Evolutionary conservation across 2,113 vertebrate genomes (phyloP), one percentile per base, ranked within the genome.

Genomic region (Empidonax traillii): DNA sequence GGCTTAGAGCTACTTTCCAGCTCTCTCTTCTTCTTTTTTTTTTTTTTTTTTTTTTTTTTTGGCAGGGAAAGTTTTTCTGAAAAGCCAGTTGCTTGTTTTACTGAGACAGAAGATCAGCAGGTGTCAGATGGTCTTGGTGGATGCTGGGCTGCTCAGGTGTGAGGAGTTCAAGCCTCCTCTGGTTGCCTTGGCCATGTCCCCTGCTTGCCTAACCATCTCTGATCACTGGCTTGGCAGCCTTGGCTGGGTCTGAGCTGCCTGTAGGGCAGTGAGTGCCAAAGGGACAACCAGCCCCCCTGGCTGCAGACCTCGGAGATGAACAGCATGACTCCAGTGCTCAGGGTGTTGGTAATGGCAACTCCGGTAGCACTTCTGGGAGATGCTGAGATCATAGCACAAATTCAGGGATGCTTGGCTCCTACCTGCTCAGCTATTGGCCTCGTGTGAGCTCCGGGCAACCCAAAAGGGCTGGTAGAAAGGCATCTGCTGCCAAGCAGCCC

Each of bases 371-470:
- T 41, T 44, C 4, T 24, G 37, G 51, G 53, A 66, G 28, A 12
- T 73, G 75, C 53, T 91, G 41, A 44, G 63, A 5, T 46, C 30
- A 6, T 1, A 80, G 72, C 33, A 67, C 15, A 46, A 23, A 9
- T 61, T 66, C 37, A 43, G 46, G 37, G 37, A 3, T 2, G 3
- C 20, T 23, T 37, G 41, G 10, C 24, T 77, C 31, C 28, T 30
- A 47, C 0, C 11, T 55, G 1, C 31, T 37, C 72, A 56, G 49
- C 3, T 39, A 1, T 1, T 30, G 49, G 62, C 10, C 22, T 71
- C 35, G 19, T 35, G 35, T 24, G 58, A 85, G 39, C 13, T 67
- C 44, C 43, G 39, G 43, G 24, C 44, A 59, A 12, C 21, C 20
- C 23, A 24, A 3, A 18, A 4, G 24, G 19, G 22, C 16, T 2